A percentile compares a stretch with the other conserved stretches of the same genome.
phyloP scores from a whole-genome alignment of 2,113 vertebrate species.

The Solenodon paradoxus region DNA sequence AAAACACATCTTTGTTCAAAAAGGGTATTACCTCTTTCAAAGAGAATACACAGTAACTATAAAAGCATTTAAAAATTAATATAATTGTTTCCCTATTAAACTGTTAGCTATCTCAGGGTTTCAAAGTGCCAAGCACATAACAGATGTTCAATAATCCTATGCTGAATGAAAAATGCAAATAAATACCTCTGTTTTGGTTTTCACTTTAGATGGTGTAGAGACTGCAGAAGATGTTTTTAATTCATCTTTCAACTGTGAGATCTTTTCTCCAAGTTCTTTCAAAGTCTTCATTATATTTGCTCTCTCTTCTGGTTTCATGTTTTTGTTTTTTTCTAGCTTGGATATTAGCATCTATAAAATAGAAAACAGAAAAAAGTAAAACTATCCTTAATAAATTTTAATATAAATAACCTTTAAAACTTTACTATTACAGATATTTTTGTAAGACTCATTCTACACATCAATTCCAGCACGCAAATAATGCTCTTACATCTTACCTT shows the following conservation, averaged over 20 bases:
- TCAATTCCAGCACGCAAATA: background rate
- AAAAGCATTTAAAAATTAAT: background rate
- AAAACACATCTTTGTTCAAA: constrained; percentile 9
- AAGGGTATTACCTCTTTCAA: background rate
- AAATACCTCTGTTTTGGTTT: constrained; percentile 94
- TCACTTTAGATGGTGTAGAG: constrained; percentile 87
- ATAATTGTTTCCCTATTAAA: background rate
- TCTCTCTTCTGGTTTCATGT: constrained; percentile 96
- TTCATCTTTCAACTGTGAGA: constrained; percentile 95
- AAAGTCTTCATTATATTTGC: constrained; percentile 97
- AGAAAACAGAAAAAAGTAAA: constrained; percentile 30
- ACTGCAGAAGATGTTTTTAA: constrained; percentile 88
- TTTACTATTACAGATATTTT: background rate
- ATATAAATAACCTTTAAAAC: background rate
- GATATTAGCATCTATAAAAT: constrained; percentile 92
- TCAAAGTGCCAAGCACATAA: background rate
- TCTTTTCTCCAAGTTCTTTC: constrained; percentile 95
- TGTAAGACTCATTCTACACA: background rate
- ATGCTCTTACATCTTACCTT: constrained; percentile 85
- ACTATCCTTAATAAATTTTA: constrained; percentile 4
- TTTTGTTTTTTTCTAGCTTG: constrained; percentile 94
- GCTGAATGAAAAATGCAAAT: background rate
- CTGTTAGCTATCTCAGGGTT: background rate
- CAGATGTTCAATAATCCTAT: background rate
- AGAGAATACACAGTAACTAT: background rate